A percentile compares a stretch with the other conserved stretches of the same genome.
These are phyloP conservation scores for Helicoverpa armigera DNA, from an alignment of 1,140 invertebrate genomes.

Conservation along the genomic window DNA sequence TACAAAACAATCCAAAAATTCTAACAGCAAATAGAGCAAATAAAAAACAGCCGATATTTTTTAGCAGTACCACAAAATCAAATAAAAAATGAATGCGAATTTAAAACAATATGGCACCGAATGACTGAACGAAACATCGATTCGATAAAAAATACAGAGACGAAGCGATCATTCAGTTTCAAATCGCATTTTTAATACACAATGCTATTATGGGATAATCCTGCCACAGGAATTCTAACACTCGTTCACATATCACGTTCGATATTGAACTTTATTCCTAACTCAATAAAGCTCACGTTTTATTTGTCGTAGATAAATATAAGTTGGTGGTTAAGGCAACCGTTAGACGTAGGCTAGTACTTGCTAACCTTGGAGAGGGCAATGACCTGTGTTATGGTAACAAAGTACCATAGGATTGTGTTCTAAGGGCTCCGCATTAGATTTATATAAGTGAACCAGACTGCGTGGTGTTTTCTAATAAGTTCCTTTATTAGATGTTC, in stretches of 20 bases:
- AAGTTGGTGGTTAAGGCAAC: conserved; percentile 39
- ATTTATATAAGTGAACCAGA: neutral
- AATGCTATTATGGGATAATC: conserved; percentile 15
- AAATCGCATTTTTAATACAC: conserved; percentile 18
- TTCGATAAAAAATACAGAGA: neutral
- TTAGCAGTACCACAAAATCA: too few relatives aligned
- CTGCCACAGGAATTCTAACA: neutral
- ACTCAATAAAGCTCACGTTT: neutral
- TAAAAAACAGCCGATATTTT: too few relatives aligned
- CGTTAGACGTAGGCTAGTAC: conserved; percentile 52
- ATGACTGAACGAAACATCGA: neutral
- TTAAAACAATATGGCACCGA: neutral
- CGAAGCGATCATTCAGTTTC: neutral
- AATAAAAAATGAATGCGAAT: neutral
- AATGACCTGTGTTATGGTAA: conserved; percentile 55
- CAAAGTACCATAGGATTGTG: neutral
- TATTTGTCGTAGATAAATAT: neutral
- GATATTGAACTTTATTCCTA: neutral
- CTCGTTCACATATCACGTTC: neutral
- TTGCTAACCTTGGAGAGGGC: conserved; percentile 68
- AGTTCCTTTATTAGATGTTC: too few relatives aligned
- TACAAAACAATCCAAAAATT: too few relatives aligned
- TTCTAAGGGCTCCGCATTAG: neutral
- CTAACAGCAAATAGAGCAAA: too few relatives aligned
- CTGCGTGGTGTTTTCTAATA: neutral